phyloP scores from a whole-genome alignment of 2,888 invertebrate genomes.

The Cosmopolites sordidus region DNA sequence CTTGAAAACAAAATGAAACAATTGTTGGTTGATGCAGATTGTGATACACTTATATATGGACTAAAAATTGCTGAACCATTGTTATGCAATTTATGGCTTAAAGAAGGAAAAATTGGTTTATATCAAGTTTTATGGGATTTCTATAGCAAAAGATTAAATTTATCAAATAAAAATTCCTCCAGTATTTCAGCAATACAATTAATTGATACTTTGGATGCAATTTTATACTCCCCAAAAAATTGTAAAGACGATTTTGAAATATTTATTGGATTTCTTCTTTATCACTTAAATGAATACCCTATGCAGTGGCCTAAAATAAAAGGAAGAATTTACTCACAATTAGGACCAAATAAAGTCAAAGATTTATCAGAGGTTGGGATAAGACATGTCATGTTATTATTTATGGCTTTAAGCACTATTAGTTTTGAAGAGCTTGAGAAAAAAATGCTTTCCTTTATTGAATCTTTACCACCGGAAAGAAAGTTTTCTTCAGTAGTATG shows the following conservation, averaged over 20 bases:
- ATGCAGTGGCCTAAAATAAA: conserved; percentile 45
- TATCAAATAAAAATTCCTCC: conserved; percentile 30
- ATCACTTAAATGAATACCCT: conserved; percentile 40
- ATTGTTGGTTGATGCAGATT: conserved; percentile 28
- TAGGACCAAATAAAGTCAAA: conserved; percentile 43
- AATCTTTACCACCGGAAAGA: conserved; percentile 34
- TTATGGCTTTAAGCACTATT: conserved; percentile 36
- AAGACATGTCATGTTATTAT: conserved; percentile 40
- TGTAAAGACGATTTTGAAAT: conserved; percentile 40
- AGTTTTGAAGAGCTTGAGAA: conserved; percentile 41
- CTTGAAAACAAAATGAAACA: conserved; percentile 37
- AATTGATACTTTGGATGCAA: conserved; percentile 31
- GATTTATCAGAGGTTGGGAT: conserved; percentile 41
- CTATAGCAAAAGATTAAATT: conserved; percentile 41
- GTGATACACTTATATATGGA: conserved; percentile 31
- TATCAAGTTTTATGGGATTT: conserved; percentile 45
- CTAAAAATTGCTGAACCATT: conserved; percentile 38
- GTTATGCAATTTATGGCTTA: conserved; percentile 39
- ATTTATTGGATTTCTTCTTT: conserved; percentile 40
- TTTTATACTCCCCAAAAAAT: conserved; percentile 30
- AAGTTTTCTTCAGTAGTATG: conserved; percentile 34
- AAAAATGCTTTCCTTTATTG: conserved; percentile 39
- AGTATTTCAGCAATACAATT: conserved; percentile 27
- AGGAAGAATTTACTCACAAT: conserved; percentile 45
- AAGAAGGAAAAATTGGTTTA: conserved; percentile 39